phyloP scores from a whole-genome alignment of 1,140 invertebrate genomes.

The Epicauta chinensis region DNA sequence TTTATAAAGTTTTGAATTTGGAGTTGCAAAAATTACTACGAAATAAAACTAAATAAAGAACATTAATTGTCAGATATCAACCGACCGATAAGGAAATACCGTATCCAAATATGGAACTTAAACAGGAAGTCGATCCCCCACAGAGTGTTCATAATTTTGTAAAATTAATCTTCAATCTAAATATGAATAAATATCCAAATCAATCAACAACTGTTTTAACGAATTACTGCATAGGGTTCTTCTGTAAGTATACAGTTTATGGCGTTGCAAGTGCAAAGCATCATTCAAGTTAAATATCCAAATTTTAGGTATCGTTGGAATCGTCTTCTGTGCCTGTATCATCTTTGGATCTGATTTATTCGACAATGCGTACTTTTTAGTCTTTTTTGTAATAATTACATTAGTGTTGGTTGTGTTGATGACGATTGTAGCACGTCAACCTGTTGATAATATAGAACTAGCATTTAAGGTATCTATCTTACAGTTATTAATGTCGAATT shows the following conservation, averaged over 20 bases:
- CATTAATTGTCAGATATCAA: not conserved
- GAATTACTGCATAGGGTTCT: conserved; percentile 28
- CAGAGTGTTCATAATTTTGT: conserved; percentile 13
- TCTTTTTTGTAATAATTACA: conserved; percentile 27
- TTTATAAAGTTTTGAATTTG: not conserved
- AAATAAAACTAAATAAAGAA: not conserved
- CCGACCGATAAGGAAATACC: not conserved
- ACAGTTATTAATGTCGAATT: too few species aligned
- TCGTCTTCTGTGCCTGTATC: conserved; percentile 5
- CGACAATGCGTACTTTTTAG: conserved; percentile 19
- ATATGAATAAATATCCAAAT: conserved; percentile 32
- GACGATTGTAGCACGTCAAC: conserved; percentile 36
- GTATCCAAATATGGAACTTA: conserved; percentile 3
- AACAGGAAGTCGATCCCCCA: not conserved
- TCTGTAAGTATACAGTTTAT: too few species aligned
- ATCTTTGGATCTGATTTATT: conserved; percentile 5
- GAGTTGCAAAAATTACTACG: not conserved
- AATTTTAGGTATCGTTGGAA: conserved; percentile 14
- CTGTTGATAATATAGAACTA: conserved; percentile 21
- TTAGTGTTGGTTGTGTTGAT: conserved; percentile 32
- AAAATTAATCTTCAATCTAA: conserved; percentile 31
- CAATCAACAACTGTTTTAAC: conserved; percentile 20
- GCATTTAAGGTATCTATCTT: conserved; percentile 14
- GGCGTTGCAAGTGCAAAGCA: too few species aligned
- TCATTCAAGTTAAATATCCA: too few species aligned